Conservation (phyloP, 2,113 vertebrate genomes). For the Taxidea taxus region DNA sequence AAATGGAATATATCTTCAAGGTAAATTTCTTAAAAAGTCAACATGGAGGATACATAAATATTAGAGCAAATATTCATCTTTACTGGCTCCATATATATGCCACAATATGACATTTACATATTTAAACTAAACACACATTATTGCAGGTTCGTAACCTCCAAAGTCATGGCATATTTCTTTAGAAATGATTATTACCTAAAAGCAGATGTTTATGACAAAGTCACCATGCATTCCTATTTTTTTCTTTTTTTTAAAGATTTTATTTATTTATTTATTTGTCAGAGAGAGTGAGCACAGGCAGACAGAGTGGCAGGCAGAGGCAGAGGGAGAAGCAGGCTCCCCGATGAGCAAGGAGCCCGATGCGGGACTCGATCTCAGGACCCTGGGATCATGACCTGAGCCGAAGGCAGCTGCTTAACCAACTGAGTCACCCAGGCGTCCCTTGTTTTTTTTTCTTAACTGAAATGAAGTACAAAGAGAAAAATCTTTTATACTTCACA, state of each 20-base stretch:
- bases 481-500: not conserved
- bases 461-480: not conserved
- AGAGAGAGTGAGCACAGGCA: too few species aligned
- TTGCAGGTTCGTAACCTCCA: conserved; percentile 26
- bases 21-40: conserved; percentile 52
- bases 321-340: too few species aligned
- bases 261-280: too few species aligned
- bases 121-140: conserved; percentile 46
- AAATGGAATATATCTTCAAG: conserved; percentile 48
- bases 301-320: too few species aligned
- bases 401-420: too few species aligned
- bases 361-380: too few species aligned
- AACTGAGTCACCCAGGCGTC: too few species aligned
- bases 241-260: too few species aligned
- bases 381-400: too few species aligned
- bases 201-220: conserved; percentile 60
- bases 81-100: conserved; percentile 28
- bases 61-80: conserved; percentile 42
- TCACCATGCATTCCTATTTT: conserved; percentile 2
- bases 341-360: too few species aligned
- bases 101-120: conserved; percentile 46
- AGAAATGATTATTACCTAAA: conserved; percentile 58
- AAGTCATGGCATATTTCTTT: conserved; percentile 49
- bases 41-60: conserved; percentile 44
- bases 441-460: conserved; percentile 31